Evolutionary conservation across 2,113 vertebrate species (phyloP).

Genomic region (Pelmatolapia mariae): DNA sequence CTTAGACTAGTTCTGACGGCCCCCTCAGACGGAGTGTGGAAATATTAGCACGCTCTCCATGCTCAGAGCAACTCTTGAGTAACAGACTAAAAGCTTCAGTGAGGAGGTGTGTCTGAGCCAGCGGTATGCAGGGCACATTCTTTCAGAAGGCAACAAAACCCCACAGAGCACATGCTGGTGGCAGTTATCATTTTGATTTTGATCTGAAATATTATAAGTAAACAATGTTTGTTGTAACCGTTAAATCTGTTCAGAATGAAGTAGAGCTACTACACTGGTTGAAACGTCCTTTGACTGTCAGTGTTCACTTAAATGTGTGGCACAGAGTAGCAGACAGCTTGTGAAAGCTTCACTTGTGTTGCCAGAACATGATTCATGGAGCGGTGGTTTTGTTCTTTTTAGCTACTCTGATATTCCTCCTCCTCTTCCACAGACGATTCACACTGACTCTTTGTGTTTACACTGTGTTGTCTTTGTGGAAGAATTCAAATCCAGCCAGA

Average conservation of each 20-base stretch:
- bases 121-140: neutral
- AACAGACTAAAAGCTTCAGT: neutral
- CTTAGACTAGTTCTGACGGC: fast-evolving
- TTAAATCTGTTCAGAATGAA: neutral
- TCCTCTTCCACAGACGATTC: neutral
- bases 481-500: neutral
- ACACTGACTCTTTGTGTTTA: neutral
- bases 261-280: neutral
- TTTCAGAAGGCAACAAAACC: neutral
- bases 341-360: neutral
- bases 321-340: neutral
- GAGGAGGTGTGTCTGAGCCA: neutral
- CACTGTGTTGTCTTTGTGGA: neutral
- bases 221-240: neutral
- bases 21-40: neutral
- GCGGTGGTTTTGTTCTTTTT: neutral
- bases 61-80: neutral
- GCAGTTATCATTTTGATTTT: neutral
- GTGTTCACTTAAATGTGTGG: fast-evolving
- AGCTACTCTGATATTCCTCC: neutral
- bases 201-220: too few relatives aligned
- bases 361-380: neutral
- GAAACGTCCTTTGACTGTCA: neutral
- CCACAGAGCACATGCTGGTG: neutral
- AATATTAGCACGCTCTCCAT: neutral